Conservation (phyloP, 2,113 vertebrate species). For the Notiomystis cincta region DNA sequence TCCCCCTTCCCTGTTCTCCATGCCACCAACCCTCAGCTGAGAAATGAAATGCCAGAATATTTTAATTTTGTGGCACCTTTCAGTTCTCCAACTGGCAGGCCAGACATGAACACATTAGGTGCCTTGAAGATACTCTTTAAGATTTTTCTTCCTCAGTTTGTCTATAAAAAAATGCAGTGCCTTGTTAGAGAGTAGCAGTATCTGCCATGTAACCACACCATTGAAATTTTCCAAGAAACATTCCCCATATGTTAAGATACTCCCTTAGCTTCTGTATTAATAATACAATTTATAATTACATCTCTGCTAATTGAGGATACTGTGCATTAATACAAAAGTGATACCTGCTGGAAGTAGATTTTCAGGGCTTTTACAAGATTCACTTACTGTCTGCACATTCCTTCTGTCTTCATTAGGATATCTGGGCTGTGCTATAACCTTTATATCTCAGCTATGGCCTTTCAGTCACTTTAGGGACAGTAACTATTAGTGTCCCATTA, state of each 20-base stretch:
- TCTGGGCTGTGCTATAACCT: background rate
- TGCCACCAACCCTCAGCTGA: background rate
- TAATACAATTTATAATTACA: constrained; percentile 6
- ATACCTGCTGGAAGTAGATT: background rate
- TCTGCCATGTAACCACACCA: background rate
- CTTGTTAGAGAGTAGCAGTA: constrained; percentile 33
- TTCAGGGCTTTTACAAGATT: background rate
- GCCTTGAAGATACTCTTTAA: background rate
- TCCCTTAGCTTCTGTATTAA: constrained; percentile 11
- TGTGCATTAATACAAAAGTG: background rate
- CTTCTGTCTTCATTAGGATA: background rate
- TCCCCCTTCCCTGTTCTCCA: background rate
- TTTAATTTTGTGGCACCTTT: background rate
- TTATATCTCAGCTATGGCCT: background rate
- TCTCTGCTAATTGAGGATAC: background rate
- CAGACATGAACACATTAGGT: background rate
- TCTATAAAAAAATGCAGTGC: constrained; percentile 23
- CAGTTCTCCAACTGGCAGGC: background rate
- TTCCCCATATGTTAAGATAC: constrained; percentile 46
- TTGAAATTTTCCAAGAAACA: constrained; percentile 15
- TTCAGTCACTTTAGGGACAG: background rate
- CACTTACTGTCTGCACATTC: background rate
- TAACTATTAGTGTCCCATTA: background rate
- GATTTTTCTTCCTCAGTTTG: background rate
- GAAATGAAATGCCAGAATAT: background rate